These are phyloP conservation scores for Pangasianodon hypophthalmus DNA, from an alignment of 2,113 vertebrate genomes.

Conservation along the genomic window DNA sequence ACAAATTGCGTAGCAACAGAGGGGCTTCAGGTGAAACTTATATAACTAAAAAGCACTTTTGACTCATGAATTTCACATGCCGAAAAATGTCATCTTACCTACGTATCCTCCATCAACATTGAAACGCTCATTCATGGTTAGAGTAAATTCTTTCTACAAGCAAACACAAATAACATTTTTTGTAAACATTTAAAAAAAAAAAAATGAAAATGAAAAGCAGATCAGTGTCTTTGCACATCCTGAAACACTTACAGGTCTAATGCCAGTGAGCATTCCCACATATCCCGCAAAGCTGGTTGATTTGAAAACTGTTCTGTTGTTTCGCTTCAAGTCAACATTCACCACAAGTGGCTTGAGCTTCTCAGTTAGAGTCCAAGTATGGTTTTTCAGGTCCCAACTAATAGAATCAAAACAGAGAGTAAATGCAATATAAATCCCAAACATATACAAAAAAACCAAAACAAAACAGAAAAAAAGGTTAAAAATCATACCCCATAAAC, in stretches of 20 bases:
- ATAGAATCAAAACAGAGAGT: neutral
- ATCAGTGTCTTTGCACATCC: neutral
- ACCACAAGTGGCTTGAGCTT: constrained; percentile 79
- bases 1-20: neutral
- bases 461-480: neutral
- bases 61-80: neutral
- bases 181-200: neutral
- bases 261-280: constrained; percentile 83
- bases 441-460: too few species aligned
- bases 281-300: constrained; percentile 84
- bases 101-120: constrained; percentile 80
- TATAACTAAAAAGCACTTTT: neutral
- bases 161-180: neutral
- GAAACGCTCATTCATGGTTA: constrained; percentile 87
- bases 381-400: constrained; percentile 84
- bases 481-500: constrained; percentile 78
- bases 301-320: constrained; percentile 81
- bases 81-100: constrained; percentile 70
- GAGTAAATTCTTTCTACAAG: constrained; percentile 71
- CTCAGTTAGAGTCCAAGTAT: constrained; percentile 78
- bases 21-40: neutral
- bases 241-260: constrained; percentile 79
- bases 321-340: constrained; percentile 79
- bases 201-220: neutral
- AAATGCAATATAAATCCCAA: neutral